Evolutionary conservation across 92 coral and sea anemone species (phyloP), one percentile per base, ranked within the genome.

Genomic region (Hydrozoanthus gracilis): DNA sequence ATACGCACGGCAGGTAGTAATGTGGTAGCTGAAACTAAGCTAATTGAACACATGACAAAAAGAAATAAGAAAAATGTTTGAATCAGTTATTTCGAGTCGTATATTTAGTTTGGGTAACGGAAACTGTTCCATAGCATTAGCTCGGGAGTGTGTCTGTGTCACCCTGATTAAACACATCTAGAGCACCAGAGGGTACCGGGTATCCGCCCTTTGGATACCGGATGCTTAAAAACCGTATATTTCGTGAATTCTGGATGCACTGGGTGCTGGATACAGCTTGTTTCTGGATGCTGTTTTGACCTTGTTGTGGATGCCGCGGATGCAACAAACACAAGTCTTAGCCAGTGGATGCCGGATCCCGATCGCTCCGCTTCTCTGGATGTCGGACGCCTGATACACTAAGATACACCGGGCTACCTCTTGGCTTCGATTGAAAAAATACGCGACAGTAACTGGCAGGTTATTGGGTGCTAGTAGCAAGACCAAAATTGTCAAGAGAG

Each of bases 11-110:
- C 15, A 17, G 45, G n/a, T 27, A 54, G 6, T 15, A 51, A 51
- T 56, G 71, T 2, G 49, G 49, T 51, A 58, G 39, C 51, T 8
- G 20, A 9, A 54, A 51, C 4, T 55, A 78, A 78, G 0, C 8
- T 79, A 45, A 11, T 78, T 11, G 83, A 51, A 78, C 60, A 54
- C 60, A 54, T 54, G 60, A 54, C 60, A 54, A 54, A 54, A 54
- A 54, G 60, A 54, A 54, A 54, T 54, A 54, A 2, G 60, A 54
- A 54, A 54, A 54, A 54, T 54, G 60, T 54, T 54, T 54, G 60
- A 54, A 54, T 54, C 60, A 54, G 60, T 54, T 54, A 0, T 2
- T 54, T 54, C 60, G 60, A 54, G 60, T 54, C 2, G 60, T 54
- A 54, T 54, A 54, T 54, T 54, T 54, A 54, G 60, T 54, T 54